Conservation (phyloP, 2,113 vertebrate genomes). For the Ranitomeya variabilis region DNA sequence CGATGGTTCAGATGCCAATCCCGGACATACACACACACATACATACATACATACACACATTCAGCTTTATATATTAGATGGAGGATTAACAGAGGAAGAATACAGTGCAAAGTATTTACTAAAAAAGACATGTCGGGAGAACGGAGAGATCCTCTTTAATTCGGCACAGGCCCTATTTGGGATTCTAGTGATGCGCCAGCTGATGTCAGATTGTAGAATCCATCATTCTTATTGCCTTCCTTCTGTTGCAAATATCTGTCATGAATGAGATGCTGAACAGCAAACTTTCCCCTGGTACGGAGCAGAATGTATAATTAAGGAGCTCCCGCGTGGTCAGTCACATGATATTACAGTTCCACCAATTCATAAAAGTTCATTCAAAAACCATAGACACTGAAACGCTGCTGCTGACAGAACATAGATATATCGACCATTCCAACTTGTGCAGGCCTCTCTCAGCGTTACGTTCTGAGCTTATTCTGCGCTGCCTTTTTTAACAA, state of each 20-base stretch:
- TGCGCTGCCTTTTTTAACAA: not conserved
- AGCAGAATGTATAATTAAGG: constrained; percentile 10
- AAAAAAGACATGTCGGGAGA: too few relatives aligned
- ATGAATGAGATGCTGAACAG: not conserved
- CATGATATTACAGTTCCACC: not conserved
- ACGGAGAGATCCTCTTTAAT: not conserved
- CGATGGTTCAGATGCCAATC: too few relatives aligned
- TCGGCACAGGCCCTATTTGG: not conserved
- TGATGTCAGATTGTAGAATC: not conserved
- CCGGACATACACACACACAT: too few relatives aligned
- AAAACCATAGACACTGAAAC: not conserved
- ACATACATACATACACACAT: too few relatives aligned
- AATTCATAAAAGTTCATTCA: not conserved
- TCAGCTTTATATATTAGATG: too few relatives aligned
- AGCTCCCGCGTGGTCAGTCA: not conserved
- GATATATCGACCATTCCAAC: not conserved
- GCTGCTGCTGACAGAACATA: not conserved
- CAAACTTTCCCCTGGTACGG: not conserved
- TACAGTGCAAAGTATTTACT: too few relatives aligned
- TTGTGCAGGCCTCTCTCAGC: not conserved
- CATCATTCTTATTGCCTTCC: too few relatives aligned
- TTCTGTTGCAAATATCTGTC: not conserved
- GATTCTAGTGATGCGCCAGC: not conserved
- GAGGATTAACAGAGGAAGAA: too few relatives aligned
- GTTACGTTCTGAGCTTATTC: not conserved